A percentile compares a stretch with the other conserved stretches of the same genome.
These are phyloP conservation scores for Acridotheres tristis DNA, from an alignment of 2,797 vertebrate genomes.

Conservation along the genomic window DNA sequence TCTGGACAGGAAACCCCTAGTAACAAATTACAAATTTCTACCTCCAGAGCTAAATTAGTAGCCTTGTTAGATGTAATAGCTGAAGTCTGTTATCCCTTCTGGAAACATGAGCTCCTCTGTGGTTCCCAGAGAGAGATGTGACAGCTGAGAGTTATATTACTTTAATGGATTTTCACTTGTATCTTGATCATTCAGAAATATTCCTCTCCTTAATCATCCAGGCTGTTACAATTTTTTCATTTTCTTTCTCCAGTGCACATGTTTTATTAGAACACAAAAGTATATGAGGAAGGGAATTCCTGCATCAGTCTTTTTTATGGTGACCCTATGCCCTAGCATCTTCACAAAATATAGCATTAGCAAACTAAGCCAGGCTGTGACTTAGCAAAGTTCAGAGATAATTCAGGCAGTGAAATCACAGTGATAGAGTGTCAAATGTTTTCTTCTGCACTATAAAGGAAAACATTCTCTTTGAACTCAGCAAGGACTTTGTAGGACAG, in stretches of 20 bases:
- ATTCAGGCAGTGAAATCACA: slow-evolving; percentile 36
- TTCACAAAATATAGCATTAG: background rate
- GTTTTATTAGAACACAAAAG: background rate
- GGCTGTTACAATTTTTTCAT: background rate
- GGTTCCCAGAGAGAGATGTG: background rate
- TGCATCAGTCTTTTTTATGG: background rate
- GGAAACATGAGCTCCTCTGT: background rate
- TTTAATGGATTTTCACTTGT: background rate
- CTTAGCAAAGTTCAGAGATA: slow-evolving; percentile 39
- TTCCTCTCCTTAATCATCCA: background rate
- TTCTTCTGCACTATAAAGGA: slow-evolving; percentile 41
- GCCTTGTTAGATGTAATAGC: background rate
- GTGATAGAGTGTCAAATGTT: slow-evolving; percentile 27
- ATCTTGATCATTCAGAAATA: background rate
- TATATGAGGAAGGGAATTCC: background rate
- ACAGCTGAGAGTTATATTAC: background rate
- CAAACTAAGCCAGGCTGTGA: slow-evolving; percentile 15
- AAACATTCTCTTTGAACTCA: slow-evolving; percentile 54
- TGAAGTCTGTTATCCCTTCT: background rate
- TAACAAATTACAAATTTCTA: background rate
- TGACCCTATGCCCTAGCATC: background rate
- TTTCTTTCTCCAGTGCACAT: background rate
- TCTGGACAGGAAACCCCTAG: background rate
- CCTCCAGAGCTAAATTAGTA: background rate
- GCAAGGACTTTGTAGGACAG: slow-evolving; percentile 54